A percentile compares a stretch with the other conserved stretches of the same genome.
Evolutionary conservation across 2,888 invertebrate genomes (phyloP).

Genomic region (Creontiades dilutus): DNA sequence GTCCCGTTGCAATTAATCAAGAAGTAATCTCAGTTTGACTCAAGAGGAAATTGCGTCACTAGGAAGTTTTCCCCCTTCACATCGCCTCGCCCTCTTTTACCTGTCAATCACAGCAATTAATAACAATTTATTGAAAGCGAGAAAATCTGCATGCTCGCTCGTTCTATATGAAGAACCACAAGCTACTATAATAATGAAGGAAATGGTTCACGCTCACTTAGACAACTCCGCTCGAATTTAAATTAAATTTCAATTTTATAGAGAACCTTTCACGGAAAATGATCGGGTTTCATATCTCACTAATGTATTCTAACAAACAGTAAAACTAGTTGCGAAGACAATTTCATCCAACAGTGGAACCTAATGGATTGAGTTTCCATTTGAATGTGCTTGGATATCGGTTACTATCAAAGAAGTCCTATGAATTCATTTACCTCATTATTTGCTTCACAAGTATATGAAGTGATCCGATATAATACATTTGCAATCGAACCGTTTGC

Average conservation of each 20-base stretch:
- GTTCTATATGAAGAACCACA: too few species aligned
- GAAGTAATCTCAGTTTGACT: not conserved
- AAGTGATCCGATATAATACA: not conserved
- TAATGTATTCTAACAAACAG: not conserved
- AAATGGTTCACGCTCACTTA: not conserved
- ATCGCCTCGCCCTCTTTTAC: not conserved
- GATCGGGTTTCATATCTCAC: slow-evolving; percentile 18
- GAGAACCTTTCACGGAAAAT: not conserved
- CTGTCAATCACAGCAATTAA: slow-evolving; percentile 18
- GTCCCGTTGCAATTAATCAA: slow-evolving; percentile 30
- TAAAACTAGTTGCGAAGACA: not conserved
- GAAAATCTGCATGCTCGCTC: not conserved
- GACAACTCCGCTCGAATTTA: not conserved
- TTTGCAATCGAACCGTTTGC: not conserved
- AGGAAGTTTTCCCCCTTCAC: not conserved
- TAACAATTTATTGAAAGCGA: slow-evolving; percentile 1
- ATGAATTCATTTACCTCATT: not conserved
- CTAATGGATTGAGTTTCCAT: slow-evolving; percentile 37
- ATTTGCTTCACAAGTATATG: not conserved
- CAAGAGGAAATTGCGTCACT: slow-evolving; percentile 3
- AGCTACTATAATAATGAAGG: not conserved
- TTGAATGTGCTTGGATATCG: not conserved
- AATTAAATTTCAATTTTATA: not conserved
- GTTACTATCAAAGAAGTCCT: slow-evolving; percentile 8
- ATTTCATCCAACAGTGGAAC: not conserved